Conservation (phyloP, 2,797 vertebrate genomes). For the Enteromius trimaculatus region DNA sequence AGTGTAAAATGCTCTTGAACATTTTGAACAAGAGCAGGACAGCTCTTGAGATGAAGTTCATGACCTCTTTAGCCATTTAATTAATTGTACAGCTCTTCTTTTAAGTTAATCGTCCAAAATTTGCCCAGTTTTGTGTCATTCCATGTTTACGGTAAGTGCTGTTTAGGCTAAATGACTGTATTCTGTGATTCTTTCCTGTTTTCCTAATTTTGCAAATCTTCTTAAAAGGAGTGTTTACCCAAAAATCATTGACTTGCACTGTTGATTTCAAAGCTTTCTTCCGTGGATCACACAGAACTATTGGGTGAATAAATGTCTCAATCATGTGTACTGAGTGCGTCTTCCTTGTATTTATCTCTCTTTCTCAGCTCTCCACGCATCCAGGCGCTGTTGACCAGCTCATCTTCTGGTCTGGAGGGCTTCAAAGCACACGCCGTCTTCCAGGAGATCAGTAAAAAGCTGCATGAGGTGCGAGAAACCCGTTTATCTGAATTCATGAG, state of each 20-base stretch:
- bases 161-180: background rate
- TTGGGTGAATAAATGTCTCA: background rate
- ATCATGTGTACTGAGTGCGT: too few species aligned
- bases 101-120: background rate
- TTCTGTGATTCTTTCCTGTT: background rate
- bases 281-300: background rate
- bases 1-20: background rate
- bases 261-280: background rate
- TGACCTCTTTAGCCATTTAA: background rate
- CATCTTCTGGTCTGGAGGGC: slow-evolving; percentile 77
- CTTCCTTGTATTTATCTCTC: slow-evolving; percentile 5
- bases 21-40: too few species aligned
- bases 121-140: background rate
- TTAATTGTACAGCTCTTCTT: background rate
- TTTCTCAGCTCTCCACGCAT: slow-evolving; percentile 67
- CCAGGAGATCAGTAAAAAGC: slow-evolving; percentile 92
- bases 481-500: background rate
- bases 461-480: slow-evolving; percentile 81
- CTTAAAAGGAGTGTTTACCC: background rate
- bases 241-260: background rate
- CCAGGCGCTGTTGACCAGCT: slow-evolving; percentile 75
- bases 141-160: background rate
- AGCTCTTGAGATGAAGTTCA: background rate
- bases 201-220: background rate
- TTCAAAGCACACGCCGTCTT: slow-evolving; percentile 91